Conservation (phyloP, 2,113 vertebrate genomes). For the rabbit (Oryctolagus cuniculus) region DNA sequence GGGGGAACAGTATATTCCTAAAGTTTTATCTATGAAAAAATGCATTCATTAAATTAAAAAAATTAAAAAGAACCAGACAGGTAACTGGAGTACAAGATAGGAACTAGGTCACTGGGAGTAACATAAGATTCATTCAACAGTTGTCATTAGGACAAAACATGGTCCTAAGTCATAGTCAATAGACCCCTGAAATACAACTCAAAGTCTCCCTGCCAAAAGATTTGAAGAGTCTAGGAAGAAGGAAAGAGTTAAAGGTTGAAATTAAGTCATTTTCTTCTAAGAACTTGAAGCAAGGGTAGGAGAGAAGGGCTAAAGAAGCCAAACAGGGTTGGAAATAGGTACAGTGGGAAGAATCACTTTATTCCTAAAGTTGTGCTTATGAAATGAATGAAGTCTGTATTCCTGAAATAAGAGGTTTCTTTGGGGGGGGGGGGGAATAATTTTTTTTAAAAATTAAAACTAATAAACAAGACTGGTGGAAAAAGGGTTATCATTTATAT, state of each 20-base stretch:
- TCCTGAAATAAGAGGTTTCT: too few species aligned
- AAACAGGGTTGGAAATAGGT: neutral
- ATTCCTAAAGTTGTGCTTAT: too few species aligned
- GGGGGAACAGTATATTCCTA: too few species aligned
- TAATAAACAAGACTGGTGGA: too few species aligned
- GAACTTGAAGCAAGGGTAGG: neutral
- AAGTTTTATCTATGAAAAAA: too few species aligned
- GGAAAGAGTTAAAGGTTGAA: neutral
- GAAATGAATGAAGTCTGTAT: too few species aligned
- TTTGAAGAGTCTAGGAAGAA: neutral
- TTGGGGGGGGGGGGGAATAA: too few species aligned
- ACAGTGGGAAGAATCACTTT: neutral
- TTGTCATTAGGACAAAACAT: neutral
- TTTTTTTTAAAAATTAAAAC: too few species aligned
- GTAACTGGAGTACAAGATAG: neutral
- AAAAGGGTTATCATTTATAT: neutral
- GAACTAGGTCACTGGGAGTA: neutral
- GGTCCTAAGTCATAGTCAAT: neutral
- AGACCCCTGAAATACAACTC: neutral
- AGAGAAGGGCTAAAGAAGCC: neutral
- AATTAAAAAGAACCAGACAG: neutral
- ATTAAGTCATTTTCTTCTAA: constrained; percentile 24
- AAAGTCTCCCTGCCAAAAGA: neutral
- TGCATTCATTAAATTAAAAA: too few species aligned
- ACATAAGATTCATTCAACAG: neutral